A percentile compares a stretch with the other conserved stretches of the same genome.
These are phyloP conservation scores for Clanis bilineata DNA, from an alignment of 2,888 invertebrate species.

Conservation along the genomic window DNA sequence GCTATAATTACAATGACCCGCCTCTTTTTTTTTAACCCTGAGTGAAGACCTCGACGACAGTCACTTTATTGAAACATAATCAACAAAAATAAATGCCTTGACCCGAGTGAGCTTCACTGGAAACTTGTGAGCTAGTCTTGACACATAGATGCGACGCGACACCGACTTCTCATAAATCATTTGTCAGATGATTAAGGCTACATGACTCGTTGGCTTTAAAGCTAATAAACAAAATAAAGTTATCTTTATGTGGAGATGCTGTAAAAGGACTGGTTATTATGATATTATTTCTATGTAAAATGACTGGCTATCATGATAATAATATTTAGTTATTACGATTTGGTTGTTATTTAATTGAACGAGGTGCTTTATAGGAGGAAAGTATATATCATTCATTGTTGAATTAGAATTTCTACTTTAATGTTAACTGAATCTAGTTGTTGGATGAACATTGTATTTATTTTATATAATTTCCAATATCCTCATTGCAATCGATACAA, in stretches of 20 bases:
- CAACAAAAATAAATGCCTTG: conserved; percentile 49
- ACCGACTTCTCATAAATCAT: conserved; percentile 40
- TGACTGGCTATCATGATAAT: too few relatives aligned
- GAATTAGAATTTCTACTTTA: too few relatives aligned
- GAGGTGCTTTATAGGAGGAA: too few relatives aligned
- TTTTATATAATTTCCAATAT: too few relatives aligned
- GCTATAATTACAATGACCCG: conserved; percentile 38
- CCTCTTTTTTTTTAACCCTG: conserved; percentile 40
- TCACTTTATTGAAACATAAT: conserved; percentile 45
- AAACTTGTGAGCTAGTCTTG: conserved; percentile 38
- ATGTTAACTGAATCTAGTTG: too few relatives aligned
- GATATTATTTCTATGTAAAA: background rate
- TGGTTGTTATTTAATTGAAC: background rate
- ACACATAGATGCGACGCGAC: conserved; percentile 43
- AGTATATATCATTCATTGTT: too few relatives aligned
- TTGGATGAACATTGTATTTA: too few relatives aligned
- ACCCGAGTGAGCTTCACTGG: conserved; percentile 37
- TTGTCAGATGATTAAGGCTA: conserved; percentile 35
- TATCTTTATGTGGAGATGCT: background rate
- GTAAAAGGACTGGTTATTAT: background rate
- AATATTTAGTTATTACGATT: too few relatives aligned
- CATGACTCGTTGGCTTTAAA: conserved; percentile 11
- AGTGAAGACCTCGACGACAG: conserved; percentile 40
- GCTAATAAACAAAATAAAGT: conserved; percentile 6
- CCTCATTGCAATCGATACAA: too few relatives aligned